Percentiles rank a stretch among this genome's conserved stretches.
Evolutionary conservation across 2,113 vertebrate species (phyloP).

Genomic region (Brachypodius melanocephalos): DNA sequence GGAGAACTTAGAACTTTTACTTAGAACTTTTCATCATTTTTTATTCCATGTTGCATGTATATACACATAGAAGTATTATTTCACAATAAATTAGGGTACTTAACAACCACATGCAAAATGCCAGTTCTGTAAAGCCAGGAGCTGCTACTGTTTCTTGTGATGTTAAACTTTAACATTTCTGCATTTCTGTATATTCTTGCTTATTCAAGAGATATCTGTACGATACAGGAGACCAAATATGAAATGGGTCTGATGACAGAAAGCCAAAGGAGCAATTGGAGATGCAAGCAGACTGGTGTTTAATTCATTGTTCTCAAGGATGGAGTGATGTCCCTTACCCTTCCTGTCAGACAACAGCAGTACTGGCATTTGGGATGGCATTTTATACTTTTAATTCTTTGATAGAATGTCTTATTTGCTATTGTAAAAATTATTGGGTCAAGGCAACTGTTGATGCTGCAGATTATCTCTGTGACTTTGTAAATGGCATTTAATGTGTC

Average conservation of each 20-base stretch:
- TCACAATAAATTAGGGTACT: background rate
- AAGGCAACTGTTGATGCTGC: conserved; percentile 77
- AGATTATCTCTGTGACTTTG: conserved; percentile 75
- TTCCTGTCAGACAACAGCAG: background rate
- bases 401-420: conserved; percentile 74
- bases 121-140: background rate
- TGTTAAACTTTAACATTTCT: background rate
- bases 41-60: background rate
- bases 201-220: background rate
- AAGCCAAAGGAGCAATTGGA: background rate
- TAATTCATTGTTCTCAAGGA: background rate
- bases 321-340: background rate
- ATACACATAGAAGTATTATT: background rate
- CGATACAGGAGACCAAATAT: background rate
- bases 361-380: background rate
- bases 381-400: conserved; percentile 21
- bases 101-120: background rate
- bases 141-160: background rate
- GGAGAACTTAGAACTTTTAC: background rate
- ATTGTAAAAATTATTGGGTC: conserved; percentile 80
- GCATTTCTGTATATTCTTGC: background rate
- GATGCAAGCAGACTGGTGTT: background rate
- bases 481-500: conserved; percentile 57
- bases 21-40: background rate
- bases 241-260: background rate